Conservation (phyloP, 2,888 invertebrate genomes). For the Bombylius discolor region DNA sequence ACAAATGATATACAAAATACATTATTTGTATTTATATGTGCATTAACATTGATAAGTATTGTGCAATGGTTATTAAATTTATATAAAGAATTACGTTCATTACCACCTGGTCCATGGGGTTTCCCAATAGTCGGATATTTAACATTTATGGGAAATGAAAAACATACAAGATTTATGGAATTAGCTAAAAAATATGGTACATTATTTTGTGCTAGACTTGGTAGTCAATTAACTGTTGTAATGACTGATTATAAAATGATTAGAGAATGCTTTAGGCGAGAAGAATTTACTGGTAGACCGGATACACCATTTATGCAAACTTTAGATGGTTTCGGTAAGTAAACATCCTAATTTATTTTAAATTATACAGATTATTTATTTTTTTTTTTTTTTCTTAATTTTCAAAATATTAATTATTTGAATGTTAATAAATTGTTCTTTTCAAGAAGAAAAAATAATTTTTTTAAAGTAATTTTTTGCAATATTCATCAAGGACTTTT, state of each 20-base stretch:
- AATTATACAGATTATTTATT: no score
- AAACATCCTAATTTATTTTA: not conserved
- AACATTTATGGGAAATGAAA: constrained; percentile 60
- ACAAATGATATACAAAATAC: constrained; percentile 29
- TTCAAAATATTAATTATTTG: no score
- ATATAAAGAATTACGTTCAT: constrained; percentile 31
- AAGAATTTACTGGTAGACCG: constrained; percentile 80
- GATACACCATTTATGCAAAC: constrained; percentile 75
- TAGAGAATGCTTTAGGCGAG: constrained; percentile 70
- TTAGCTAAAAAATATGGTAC: constrained; percentile 67
- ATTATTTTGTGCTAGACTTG: constrained; percentile 68
- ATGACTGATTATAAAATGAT: constrained; percentile 77
- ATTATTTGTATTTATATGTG: constrained; percentile 28
- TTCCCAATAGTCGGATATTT: constrained; percentile 73
- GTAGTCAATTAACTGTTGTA: constrained; percentile 71
- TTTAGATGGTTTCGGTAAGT: constrained; percentile 80
- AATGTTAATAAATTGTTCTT: no score
- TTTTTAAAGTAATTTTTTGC: no score
- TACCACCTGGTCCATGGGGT: constrained; percentile 85
- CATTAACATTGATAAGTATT: constrained; percentile 29
- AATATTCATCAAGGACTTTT: no score
- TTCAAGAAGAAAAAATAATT: no score
- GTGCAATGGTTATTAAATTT: constrained; percentile 31
- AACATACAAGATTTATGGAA: constrained; percentile 65
- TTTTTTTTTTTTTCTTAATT: no score